Base-by-base conservation (phyloP, 1,140 invertebrate species). In the Alviniconcha marisindica region DNA sequence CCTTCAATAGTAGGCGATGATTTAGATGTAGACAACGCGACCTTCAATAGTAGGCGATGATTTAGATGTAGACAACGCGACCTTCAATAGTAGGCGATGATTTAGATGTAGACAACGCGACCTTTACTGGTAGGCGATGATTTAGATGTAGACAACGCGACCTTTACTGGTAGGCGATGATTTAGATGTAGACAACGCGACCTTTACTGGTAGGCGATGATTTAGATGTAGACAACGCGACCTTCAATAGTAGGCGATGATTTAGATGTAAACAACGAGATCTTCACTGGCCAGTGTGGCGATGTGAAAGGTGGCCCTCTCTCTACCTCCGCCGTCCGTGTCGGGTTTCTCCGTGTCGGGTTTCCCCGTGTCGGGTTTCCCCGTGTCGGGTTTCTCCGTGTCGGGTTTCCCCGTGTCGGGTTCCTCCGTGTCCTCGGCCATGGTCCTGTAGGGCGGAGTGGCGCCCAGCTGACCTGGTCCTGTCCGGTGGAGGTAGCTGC, bases 401-500 rank as follows among this genome's bases (percentile, higher is more conserved):
- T 48, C 60, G 1, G 44, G 14, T 31, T 48, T 42, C 28, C 24
- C 36, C 38, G 12, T 12, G 5, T 69, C 36, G n/a, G 33, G 56
- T 18, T 15, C 60, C 7, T 40, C 78, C n/a, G 36, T 40, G 31
- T 80, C 78, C 36, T 80, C 78, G 10, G 15, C 24, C 78, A 80
- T 80, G 51, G 15, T 80, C 4, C 14, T 15, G 40, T 69, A 80
- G 3, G 78, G 78, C 18, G 56, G 36, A 18, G 78, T 38, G 18
- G 36, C 21, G 54, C 78, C 66, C 24, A 80, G 18, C 56, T 80
- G 56, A 2, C 56, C 36, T 4, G 56, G 14, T 15, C 78, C 78
- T 2, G 78, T 66, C 54, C 36, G 24, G 60, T 80, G 78, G 38
- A 80, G 14, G 60, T 80, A 80, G 21, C 78, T 80, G 78, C 21